Evolutionary conservation across 2,113 vertebrate species (phyloP), one percentile per base, ranked within the genome.

Genomic region (Leptobrachium leishanense): DNA sequence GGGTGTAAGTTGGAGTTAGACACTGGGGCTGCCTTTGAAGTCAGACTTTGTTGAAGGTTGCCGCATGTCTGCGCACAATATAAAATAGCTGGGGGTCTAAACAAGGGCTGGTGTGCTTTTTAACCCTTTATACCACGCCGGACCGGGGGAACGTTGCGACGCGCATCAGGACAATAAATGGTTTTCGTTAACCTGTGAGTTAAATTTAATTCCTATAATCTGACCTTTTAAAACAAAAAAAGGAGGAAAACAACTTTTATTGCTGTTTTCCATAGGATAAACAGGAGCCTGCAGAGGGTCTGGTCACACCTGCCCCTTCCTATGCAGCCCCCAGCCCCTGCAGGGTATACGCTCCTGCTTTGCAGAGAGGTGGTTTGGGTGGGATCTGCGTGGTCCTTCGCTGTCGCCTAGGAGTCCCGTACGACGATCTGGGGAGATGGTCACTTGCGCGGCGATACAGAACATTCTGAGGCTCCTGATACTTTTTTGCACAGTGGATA

Each of bases 41-140:
- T 63, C 43, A 46, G 15, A 43, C 63, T 42, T 63, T 54, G 70
- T 70, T 66, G 70, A 70, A 63, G 42, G 70, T 77, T 50, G 15
- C 55, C 62, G 70, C 55, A 77, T 11, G 55, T 70, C 76, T 69
- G 44, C 62, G 70, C 54, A 42, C 20, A 77, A 44, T 6, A 69
- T 15, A 9, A 39, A 70, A 77, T 13, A 77, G 76, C 76, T 55
- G 3, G n/a, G 40, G 43, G 76, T 55, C n/a, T 70, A 57, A 10
- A n/a, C 54, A 70, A 77, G 57, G 43, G 46, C 53, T 70, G 64
- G 41, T 40, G 5, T 67, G n/a, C 62, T 39, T 59, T 12, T 59
- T 76, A 44, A 59, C 75, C 42, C n/a, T 2, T 20, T 43, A 59
- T 12, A 3, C 55, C 13, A 3, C 10, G 55, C 7, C 3, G 55